These are phyloP conservation scores for Tadarida brasiliensis DNA, from an alignment of 2,797 vertebrate genomes.

Conservation along the genomic window DNA sequence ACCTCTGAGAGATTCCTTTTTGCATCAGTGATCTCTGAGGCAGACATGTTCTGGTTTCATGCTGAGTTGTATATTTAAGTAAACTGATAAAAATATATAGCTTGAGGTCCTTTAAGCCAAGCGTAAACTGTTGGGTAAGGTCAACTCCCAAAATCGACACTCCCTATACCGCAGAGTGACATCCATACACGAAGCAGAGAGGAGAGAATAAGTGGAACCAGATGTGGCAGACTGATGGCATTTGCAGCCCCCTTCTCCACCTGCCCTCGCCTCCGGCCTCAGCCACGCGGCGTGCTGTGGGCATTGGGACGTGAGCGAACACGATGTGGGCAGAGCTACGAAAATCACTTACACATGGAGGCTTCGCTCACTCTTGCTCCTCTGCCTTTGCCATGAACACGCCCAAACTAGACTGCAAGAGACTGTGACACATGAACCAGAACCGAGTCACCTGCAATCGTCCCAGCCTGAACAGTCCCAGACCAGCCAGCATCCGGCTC, in stretches of 20 bases:
- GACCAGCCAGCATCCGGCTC: not conserved
- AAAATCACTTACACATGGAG: not conserved
- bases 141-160: not conserved
- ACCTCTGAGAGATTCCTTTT: not conserved
- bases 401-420: not conserved
- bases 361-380: not conserved
- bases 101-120: not conserved
- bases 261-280: not conserved
- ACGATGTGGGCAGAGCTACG: not conserved
- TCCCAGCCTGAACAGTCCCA: not conserved
- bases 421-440: not conserved
- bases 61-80: constrained; percentile 1
- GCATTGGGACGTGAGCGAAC: not conserved
- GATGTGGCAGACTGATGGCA: not conserved
- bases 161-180: not conserved
- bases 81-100: not conserved
- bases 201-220: not conserved
- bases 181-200: not conserved
- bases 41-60: constrained; percentile 4
- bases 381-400: not conserved
- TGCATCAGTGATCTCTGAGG: not conserved
- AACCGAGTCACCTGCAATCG: not conserved
- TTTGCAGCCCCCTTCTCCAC: not conserved
- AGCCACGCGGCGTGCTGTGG: not conserved
- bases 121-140: not conserved